These are phyloP conservation scores for Chaetodon auriga DNA, from an alignment of 2,113 vertebrate genomes.

Conservation along the genomic window DNA sequence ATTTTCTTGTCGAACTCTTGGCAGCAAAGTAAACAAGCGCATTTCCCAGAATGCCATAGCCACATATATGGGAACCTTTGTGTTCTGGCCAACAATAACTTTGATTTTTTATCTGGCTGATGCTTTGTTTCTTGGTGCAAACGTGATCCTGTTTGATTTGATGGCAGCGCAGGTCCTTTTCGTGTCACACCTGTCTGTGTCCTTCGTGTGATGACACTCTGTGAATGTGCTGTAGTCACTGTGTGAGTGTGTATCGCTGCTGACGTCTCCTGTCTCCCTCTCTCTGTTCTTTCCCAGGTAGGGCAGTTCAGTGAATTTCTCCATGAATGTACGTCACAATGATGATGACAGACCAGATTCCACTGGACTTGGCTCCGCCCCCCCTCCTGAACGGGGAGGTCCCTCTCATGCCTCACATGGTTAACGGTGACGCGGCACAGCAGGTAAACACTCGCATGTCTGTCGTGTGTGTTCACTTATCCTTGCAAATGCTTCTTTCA, in stretches of 20 bases:
- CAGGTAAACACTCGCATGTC: conserved; percentile 86
- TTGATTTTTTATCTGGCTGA: fast-evolving
- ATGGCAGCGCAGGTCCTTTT: too few species aligned
- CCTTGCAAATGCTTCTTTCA: not conserved
- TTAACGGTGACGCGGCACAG: conserved; percentile 95
- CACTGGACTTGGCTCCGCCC: conserved; percentile 96
- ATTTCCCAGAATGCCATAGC: not conserved
- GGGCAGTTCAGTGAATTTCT: conserved; percentile 92
- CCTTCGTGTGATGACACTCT: not conserved
- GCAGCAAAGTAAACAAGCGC: not conserved
- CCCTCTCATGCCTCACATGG: conserved; percentile 95
- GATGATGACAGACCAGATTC: conserved; percentile 99
- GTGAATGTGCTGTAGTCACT: not conserved
- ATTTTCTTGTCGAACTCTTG: not conserved
- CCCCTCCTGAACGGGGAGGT: conserved; percentile 95
- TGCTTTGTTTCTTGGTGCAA: not conserved
- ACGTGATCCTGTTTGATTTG: not conserved
- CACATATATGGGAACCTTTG: not conserved
- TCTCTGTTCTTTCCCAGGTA: conserved; percentile 86
- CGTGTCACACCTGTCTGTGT: not conserved
- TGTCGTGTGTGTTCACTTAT: not conserved
- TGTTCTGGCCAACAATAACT: not conserved
- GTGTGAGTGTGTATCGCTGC: not conserved
- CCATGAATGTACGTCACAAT: conserved; percentile 99
- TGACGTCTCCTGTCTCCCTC: not conserved